Conservation (phyloP, 1,140 invertebrate species). For the Dolichoris vasculosae region DNA sequence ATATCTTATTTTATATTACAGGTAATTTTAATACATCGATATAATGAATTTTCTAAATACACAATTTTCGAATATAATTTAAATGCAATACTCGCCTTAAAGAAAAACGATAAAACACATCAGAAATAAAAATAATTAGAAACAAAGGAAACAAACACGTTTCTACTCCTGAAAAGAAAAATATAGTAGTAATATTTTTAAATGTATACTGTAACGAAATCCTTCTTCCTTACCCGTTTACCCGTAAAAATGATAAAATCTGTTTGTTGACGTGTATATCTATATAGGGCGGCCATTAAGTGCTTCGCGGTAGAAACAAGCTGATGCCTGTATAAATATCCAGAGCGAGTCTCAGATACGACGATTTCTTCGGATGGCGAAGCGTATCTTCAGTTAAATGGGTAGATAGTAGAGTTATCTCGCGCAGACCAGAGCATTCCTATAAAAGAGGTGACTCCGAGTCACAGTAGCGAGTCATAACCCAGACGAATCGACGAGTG, state of each 20-base stretch:
- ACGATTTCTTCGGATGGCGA: background rate
- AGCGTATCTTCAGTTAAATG: background rate
- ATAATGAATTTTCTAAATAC: too few relatives aligned
- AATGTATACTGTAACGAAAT: background rate
- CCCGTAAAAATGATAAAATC: background rate
- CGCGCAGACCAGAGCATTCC: background rate
- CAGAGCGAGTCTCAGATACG: background rate
- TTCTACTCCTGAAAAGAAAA: too few relatives aligned
- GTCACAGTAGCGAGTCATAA: background rate
- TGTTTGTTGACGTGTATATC: background rate
- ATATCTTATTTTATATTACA: too few relatives aligned
- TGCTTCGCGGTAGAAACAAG: background rate
- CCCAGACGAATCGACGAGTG: background rate
- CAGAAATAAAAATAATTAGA: too few relatives aligned
- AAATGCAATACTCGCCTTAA: too few relatives aligned
- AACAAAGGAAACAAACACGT: too few relatives aligned
- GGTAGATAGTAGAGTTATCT: background rate
- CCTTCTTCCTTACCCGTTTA: too few relatives aligned
- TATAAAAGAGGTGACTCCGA: background rate
- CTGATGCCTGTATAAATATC: background rate
- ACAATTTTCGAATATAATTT: too few relatives aligned
- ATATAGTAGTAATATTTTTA: background rate
- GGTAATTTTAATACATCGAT: too few relatives aligned
- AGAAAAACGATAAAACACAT: too few relatives aligned
- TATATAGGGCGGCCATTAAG: background rate